Evolutionary conservation across 2,888 invertebrate species (phyloP), one percentile per base, ranked within the genome.

Genomic region (Pollenia angustigena): DNA sequence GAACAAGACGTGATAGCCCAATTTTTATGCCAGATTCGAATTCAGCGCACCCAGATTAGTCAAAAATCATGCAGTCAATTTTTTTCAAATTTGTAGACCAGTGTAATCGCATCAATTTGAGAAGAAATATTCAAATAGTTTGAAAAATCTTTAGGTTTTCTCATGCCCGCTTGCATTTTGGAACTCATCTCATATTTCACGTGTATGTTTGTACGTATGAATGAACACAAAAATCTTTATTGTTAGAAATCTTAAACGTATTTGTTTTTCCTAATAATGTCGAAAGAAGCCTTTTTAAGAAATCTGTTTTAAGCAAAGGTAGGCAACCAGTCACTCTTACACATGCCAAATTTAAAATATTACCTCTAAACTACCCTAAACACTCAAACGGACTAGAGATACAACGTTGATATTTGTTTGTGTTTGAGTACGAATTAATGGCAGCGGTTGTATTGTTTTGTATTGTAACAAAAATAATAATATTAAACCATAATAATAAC

Each of bases 231-330:
- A 68, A 58, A 60, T 18, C 40, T 56, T 81, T 48, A 81, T 78
- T 76, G 72, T 81, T 78, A 52, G 72, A 58, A 71, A 60, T 23
- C 46, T 18, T 85, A 78, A 85, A 64, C 76, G 76, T 78, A 85
- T 85, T 85, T 85, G 81, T 78, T 72, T 85, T 76, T 76, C 56
- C 71, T 46, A 76, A 78, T 78, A 81, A 81, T 76, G 56, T 58
- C 7, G 23, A 42, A 79, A 56, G 86, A 86, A 85, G 85, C 71
- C 84, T 82, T 69, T 84, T 79, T 60, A 81, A 75, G 78, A 72
- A 78, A 78, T 88, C 81, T 62, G 42, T 48, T 60, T 32, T 56
- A 58, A 23, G 7, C 58, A 75, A 81, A 75, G 75, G 75, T 81
- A 75, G 81, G 75, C 76, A 81, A 75, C 75, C 69, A 12, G 23